A percentile compares a stretch with the other conserved stretches of the same genome.
Conservation (phyloP, 2,888 invertebrate genomes). For the Agonopterix heracliana region DNA sequence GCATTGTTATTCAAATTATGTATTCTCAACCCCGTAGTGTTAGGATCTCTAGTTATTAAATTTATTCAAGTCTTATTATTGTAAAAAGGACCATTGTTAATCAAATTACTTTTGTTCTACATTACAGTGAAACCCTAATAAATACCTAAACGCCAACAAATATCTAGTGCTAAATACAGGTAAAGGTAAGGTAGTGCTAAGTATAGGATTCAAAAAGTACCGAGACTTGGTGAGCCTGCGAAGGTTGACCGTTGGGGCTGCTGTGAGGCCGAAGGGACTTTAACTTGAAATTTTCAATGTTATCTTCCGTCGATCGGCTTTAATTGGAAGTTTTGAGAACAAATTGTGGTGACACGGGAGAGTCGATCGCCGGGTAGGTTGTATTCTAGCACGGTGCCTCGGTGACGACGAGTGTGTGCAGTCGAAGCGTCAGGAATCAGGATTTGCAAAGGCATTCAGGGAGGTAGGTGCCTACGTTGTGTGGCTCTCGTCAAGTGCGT, state of each 20-base stretch:
- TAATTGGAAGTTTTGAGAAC: conserved; percentile 54
- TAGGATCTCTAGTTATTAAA: too few relatives aligned
- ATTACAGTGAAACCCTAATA: conserved; percentile 31
- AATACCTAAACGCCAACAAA: conserved; percentile 41
- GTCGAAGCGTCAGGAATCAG: conserved; percentile 48
- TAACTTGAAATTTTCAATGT: conserved; percentile 44
- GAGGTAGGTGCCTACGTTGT: conserved; percentile 47
- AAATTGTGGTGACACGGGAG: conserved; percentile 51
- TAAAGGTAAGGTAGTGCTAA: conserved; percentile 66
- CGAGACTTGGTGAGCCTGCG: conserved; percentile 69
- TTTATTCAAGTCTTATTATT: too few relatives aligned
- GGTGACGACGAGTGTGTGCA: conserved; percentile 60
- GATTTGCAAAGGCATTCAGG: conserved; percentile 42
- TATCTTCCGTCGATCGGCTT: conserved; percentile 56
- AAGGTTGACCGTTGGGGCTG: conserved; percentile 60
- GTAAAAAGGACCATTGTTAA: too few relatives aligned
- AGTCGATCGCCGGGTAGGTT: conserved; percentile 43
- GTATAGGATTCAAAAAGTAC: conserved; percentile 73
- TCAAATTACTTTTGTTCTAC: conserved; percentile 5
- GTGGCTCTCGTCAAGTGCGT: conserved; percentile 37
- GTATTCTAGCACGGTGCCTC: conserved; percentile 51
- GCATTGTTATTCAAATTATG: too few relatives aligned
- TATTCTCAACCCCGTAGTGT: too few relatives aligned
- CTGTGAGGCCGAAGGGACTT: conserved; percentile 65
- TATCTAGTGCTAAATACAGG: conserved; percentile 47